Evolutionary conservation across 2,797 vertebrate genomes (phyloP), one percentile per base, ranked within the genome.

Genomic region (Pterois miles): DNA sequence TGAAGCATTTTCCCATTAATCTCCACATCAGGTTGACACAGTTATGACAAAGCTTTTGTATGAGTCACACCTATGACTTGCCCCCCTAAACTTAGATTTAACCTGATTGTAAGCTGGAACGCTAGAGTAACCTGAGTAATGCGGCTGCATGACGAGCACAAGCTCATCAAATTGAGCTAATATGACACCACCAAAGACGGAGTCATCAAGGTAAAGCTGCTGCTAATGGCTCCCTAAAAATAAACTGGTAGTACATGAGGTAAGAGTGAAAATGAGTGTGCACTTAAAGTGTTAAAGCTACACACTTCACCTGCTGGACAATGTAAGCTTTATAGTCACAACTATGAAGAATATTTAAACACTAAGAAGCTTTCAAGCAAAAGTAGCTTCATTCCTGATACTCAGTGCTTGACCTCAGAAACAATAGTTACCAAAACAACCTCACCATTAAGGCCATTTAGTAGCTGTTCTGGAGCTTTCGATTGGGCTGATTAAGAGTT

Each of bases 11-110:
- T 59, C 16, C 22, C 78, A 59, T 34, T 16, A 56, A 22, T 59
- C 31, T 25, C 48, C 67, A 57, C 31, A 82, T 27, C 34, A 54
- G 58, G 62, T 66, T 72, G 60, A 67, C 64, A 58, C 22, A 3
- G 2, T 7, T 8, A 78, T 85, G 83, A 90, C 80, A 75, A 77
- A 81, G 81, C 77, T 56, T 16, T 29, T 0, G 9, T 11, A 52
- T 92, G 90, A 92, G 66, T 92, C 87, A 91, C 65, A 65, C 11
- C 50, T 11, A 36, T 82, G 84, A 79, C 52, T 68, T 43, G 50
- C 23, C 11, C 27, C 27, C 1, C 43, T 23, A 72, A 79, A 73
- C 46, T 85, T 46, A 82, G 50, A 70, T 59, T 48, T 72, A 80
- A 79, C 66, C 69, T 29, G 69, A 81, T 54, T 31, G 54, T 68